These are phyloP conservation scores for Belonocnema kinseyi DNA, from an alignment of 1,140 invertebrate genomes.

Conservation along the genomic window DNA sequence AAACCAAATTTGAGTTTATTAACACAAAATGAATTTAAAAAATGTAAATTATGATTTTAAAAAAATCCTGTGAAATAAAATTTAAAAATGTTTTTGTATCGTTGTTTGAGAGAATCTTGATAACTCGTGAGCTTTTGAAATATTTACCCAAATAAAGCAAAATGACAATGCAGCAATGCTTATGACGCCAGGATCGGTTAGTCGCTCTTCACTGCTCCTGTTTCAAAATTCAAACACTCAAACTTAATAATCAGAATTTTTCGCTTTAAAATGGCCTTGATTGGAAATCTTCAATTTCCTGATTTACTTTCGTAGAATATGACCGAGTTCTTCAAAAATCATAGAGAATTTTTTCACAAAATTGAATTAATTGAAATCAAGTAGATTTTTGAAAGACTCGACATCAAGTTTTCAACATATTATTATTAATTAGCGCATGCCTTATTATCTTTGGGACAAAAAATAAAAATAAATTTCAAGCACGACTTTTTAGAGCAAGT, in stretches of 20 bases:
- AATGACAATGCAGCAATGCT: constrained; percentile 73
- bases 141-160: constrained; percentile 76
- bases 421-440: constrained; percentile 52
- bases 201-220: constrained; percentile 74
- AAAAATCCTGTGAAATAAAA: neutral
- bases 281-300: constrained; percentile 3
- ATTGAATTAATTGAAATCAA: neutral
- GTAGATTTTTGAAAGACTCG: no score
- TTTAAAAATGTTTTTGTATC: neutral
- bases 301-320: constrained; percentile 36
- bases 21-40: constrained; percentile 30
- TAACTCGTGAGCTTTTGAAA: constrained; percentile 51
- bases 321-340: constrained; percentile 31
- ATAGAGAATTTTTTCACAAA: constrained; percentile 32
- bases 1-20: constrained; percentile 10
- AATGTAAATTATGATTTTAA: constrained; percentile 27
- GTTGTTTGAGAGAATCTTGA: neutral
- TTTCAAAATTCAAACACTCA: constrained; percentile 59
- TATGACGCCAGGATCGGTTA: constrained; percentile 73
- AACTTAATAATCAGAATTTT: constrained; percentile 18
- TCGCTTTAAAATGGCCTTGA: constrained; percentile 29
- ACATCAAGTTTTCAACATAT: constrained; percentile 30
- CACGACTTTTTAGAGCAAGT: constrained; percentile 50
- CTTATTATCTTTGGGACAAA: constrained; percentile 45
- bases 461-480: constrained; percentile 61